Evolutionary conservation across 1,140 invertebrate species (phyloP).

Genomic region (Bradysia coprophila): DNA sequence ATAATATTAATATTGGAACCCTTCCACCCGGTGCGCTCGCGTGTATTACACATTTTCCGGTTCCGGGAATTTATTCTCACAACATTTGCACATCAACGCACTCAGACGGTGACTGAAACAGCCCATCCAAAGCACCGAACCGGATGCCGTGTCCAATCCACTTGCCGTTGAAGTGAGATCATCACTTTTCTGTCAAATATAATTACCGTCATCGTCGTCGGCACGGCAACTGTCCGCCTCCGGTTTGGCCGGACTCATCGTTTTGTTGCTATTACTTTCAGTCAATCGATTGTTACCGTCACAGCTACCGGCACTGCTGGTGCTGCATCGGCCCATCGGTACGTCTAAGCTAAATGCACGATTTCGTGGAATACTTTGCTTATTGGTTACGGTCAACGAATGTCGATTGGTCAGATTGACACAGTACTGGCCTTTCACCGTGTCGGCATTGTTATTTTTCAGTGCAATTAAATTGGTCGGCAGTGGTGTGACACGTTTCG

Average conservation of each 20-base stretch:
- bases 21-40: too few relatives aligned
- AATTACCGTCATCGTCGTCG: slow-evolving; percentile 7
- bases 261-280: slow-evolving; percentile 17
- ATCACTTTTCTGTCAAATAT: slow-evolving; percentile 9
- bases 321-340: slow-evolving; percentile 9
- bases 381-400: slow-evolving; percentile 5
- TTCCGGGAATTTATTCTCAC: slow-evolving; percentile 19
- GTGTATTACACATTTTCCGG: slow-evolving; percentile 22
- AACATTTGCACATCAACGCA: slow-evolving; percentile 22
- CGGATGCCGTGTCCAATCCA: slow-evolving; percentile 14
- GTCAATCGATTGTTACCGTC: slow-evolving; percentile 16
- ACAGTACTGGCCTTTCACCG: neutral
- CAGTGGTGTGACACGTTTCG: slow-evolving; percentile 19
- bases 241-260: slow-evolving; percentile 7
- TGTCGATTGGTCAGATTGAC: slow-evolving; percentile 18
- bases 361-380: slow-evolving; percentile 8
- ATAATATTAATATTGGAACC: too few relatives aligned
- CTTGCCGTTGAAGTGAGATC: slow-evolving; percentile 4
- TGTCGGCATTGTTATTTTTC: slow-evolving; percentile 4
- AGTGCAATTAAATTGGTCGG: slow-evolving; percentile 13
- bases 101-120: slow-evolving; percentile 19
- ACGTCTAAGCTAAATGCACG: slow-evolving; percentile 22
- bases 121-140: slow-evolving; percentile 20
- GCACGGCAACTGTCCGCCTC: neutral
- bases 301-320: slow-evolving; percentile 9